A percentile compares a stretch with the other conserved stretches of the same genome.
Conservation (phyloP, 2,113 vertebrate genomes). For the Sander vitreus region DNA sequence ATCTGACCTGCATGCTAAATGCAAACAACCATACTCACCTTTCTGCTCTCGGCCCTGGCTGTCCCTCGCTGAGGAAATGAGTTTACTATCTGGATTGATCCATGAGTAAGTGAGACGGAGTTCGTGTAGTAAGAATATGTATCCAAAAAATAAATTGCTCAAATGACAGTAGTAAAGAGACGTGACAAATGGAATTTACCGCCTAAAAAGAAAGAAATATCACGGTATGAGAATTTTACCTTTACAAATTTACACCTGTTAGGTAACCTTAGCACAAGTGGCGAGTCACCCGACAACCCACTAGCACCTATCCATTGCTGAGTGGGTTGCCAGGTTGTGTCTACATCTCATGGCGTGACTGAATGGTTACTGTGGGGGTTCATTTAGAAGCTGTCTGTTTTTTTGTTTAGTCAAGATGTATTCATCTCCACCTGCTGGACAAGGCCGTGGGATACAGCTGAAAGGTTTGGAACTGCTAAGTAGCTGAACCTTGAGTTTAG, state of each 20-base stretch:
- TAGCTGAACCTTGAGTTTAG: not conserved
- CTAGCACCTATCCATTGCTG: not conserved
- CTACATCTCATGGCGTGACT: not conserved
- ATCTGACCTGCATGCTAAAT: not conserved
- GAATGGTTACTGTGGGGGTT: not conserved
- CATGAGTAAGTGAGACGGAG: not conserved
- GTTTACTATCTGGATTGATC: not conserved
- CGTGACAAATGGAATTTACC: not conserved
- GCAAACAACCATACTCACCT: not conserved
- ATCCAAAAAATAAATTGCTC: not conserved
- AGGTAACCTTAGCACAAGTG: not conserved
- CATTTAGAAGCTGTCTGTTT: not conserved
- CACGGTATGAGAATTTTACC: not conserved
- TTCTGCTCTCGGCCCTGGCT: not conserved
- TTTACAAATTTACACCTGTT: not conserved
- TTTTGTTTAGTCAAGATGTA: not conserved
- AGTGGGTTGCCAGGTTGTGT: conserved; percentile 6
- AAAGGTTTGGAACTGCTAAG: not conserved
- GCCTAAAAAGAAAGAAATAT: not conserved
- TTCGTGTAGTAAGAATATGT: not conserved
- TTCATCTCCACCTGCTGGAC: conserved; percentile 6
- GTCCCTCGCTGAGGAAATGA: not conserved
- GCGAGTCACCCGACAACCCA: not conserved
- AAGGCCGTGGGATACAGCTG: not conserved
- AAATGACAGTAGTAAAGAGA: not conserved